Conservation (phyloP, 1,140 invertebrate species). For the Holotrichia oblita region DNA sequence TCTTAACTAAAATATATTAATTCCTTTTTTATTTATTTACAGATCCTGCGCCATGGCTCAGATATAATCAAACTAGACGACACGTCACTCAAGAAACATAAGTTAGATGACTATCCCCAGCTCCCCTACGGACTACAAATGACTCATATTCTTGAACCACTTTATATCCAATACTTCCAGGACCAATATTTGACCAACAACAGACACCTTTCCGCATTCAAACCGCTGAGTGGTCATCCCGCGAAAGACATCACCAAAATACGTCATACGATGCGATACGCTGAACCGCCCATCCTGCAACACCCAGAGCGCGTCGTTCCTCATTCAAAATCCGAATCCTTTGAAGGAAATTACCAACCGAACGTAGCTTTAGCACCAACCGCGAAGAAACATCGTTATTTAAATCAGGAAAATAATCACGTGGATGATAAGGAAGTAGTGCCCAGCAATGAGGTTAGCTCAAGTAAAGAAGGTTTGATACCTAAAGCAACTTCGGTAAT, state of each 20-base stretch:
- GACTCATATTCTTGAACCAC: slow-evolving; percentile 40
- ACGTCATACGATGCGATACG: slow-evolving; percentile 40
- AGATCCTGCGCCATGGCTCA: slow-evolving; percentile 50
- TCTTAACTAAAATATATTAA: no score
- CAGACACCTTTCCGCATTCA: slow-evolving; percentile 56
- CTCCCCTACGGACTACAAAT: slow-evolving; percentile 23
- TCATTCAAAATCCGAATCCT: slow-evolving; percentile 81
- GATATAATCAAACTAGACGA: slow-evolving; percentile 55
- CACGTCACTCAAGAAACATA: slow-evolving; percentile 57
- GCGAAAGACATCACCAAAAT: slow-evolving; percentile 49
- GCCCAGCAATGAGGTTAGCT: slow-evolving; percentile 24
- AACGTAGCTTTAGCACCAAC: slow-evolving; percentile 84
- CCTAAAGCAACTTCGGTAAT: slow-evolving; percentile 38
- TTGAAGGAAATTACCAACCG: slow-evolving; percentile 83
- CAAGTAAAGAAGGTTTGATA: slow-evolving; percentile 9
- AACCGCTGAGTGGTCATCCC: slow-evolving; percentile 51
- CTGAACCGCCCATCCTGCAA: slow-evolving; percentile 81
- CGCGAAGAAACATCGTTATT: slow-evolving; percentile 53
- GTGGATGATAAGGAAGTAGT: slow-evolving; percentile 19
- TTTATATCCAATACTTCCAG: slow-evolving; percentile 43
- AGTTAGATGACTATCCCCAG: slow-evolving; percentile 49
- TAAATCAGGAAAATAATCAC: slow-evolving; percentile 11
- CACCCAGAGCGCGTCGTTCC: slow-evolving; percentile 89
- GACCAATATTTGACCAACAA: slow-evolving; percentile 48
- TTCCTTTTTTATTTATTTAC: no score